Conservation (phyloP, 2,888 invertebrate species). For the Carterocephalus palaemon region DNA sequence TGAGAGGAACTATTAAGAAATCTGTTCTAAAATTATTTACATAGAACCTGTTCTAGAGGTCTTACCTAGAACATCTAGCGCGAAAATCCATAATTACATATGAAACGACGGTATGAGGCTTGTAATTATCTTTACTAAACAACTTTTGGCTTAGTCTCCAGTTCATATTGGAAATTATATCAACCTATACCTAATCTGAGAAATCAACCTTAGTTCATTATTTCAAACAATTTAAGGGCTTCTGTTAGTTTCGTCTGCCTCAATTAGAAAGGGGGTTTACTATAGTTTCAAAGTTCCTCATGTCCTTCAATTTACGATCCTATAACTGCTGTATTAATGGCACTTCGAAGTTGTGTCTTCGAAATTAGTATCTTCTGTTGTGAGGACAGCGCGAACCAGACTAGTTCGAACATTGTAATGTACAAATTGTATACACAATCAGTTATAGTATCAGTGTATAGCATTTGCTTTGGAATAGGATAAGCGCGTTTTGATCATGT, state of each 20-base stretch:
- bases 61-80: neutral
- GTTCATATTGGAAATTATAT: conserved; percentile 17
- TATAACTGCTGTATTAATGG: conserved; percentile 7
- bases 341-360: conserved; percentile 3
- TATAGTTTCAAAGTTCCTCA: conserved; percentile 20
- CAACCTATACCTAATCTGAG: conserved; percentile 5
- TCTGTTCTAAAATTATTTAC: no score
- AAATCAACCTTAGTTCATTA: conserved; percentile 16
- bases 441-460: no score
- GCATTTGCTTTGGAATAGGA: no score
- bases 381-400: no score
- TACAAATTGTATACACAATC: no score
- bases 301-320: conserved; percentile 8
- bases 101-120: conserved; percentile 2
- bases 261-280: conserved; percentile 19
- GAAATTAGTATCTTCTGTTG: neutral
- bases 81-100: neutral
- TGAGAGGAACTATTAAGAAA: no score
- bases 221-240: conserved; percentile 16
- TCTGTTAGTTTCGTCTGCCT: conserved; percentile 16
- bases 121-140: conserved; percentile 8
- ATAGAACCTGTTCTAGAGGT: no score
- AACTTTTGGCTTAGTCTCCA: conserved; percentile 2
- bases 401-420: no score
- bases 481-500: no score